These are phyloP conservation scores for Antennarius striatus DNA, from an alignment of 2,113 vertebrate species.

Conservation along the genomic window DNA sequence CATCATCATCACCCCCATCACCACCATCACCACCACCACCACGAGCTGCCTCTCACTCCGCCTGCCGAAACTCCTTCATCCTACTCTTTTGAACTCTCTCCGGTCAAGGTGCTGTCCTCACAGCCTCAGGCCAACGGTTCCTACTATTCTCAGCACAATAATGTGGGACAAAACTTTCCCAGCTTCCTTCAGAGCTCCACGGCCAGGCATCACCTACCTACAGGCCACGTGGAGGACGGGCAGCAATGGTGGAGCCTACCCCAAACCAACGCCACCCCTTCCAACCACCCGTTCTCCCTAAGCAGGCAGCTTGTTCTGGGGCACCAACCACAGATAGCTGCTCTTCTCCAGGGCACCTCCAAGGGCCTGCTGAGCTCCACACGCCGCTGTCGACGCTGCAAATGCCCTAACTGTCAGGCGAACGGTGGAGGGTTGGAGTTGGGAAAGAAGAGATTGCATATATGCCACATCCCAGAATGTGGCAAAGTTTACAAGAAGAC, in stretches of 20 bases:
- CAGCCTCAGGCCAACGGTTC: constrained; percentile 70
- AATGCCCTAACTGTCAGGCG: constrained; percentile 86
- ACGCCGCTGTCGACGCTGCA: constrained; percentile 85
- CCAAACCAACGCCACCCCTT: constrained; percentile 70
- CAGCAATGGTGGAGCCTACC: constrained; percentile 88
- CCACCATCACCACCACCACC: constrained; percentile 75
- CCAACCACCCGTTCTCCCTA: constrained; percentile 79
- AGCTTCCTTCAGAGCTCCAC: constrained; percentile 81
- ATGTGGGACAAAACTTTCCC: constrained; percentile 82
- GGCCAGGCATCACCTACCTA: constrained; percentile 74
- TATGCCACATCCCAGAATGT: constrained; percentile 87
- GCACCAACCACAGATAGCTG: constrained; percentile 84
- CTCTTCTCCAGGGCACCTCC: constrained; percentile 83
- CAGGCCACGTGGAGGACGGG: constrained; percentile 77
- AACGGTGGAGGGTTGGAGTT: constrained; percentile 76
- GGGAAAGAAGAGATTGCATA: constrained; percentile 85
- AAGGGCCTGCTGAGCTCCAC: constrained; percentile 83
- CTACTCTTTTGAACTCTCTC: constrained; percentile 86
- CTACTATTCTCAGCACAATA: constrained; percentile 82
- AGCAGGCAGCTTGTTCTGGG: constrained; percentile 82
- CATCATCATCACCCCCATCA: constrained; percentile 80
- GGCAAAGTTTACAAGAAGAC: constrained; percentile 90
- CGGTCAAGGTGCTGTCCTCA: constrained; percentile 82
- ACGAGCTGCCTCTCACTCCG: constrained; percentile 86
- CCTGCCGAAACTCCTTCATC: constrained; percentile 81